Conservation (phyloP, 2,797 vertebrate genomes). For the Chiloscyllium punctatum region DNA sequence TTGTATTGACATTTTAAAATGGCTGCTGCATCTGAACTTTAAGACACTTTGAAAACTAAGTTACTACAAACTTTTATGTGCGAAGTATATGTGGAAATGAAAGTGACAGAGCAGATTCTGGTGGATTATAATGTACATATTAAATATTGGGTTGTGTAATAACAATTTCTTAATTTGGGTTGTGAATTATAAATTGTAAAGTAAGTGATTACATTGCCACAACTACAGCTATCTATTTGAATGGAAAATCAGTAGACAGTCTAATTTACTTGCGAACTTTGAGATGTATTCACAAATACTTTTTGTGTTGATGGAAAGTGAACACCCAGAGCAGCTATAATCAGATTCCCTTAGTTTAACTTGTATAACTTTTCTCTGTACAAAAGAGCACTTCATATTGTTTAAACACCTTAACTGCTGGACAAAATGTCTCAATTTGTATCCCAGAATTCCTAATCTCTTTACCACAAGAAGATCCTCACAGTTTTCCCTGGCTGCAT, state of each 20-base stretch:
- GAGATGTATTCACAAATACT: neutral
- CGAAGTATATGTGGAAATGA: neutral
- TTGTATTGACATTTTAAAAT: neutral
- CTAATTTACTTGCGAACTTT: neutral
- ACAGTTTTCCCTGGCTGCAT: too few species aligned
- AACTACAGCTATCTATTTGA: neutral
- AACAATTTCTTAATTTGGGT: neutral
- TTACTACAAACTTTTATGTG: neutral
- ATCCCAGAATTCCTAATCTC: too few species aligned
- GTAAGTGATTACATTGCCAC: neutral
- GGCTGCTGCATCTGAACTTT: neutral
- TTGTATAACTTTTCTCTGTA: too few species aligned
- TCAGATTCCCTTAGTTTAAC: too few species aligned
- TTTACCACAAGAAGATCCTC: too few species aligned
- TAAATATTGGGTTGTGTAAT: neutral
- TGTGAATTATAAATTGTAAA: neutral
- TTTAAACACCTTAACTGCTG: too few species aligned
- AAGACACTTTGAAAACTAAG: neutral
- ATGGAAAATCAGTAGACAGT: neutral
- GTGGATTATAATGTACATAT: neutral
- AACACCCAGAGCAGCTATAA: too few species aligned
- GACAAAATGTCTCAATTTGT: too few species aligned
- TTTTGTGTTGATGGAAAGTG: neutral
- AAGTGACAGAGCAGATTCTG: neutral
- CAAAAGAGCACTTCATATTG: too few species aligned